Conservation (phyloP, 1,140 invertebrate species). For the Drosophila tani region DNA sequence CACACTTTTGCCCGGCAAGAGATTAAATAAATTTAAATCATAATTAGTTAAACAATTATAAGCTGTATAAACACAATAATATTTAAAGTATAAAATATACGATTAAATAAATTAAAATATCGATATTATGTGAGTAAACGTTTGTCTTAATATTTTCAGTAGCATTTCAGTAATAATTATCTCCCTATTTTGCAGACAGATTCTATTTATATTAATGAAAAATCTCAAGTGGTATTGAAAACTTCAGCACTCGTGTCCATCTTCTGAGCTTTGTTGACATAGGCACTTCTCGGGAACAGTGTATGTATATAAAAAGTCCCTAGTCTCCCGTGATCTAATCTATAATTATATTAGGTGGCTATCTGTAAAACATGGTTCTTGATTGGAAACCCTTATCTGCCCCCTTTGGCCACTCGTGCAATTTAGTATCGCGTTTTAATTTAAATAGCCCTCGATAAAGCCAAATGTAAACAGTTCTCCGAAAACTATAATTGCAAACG, state of each 20-base stretch:
- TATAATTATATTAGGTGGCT: constrained; percentile 53
- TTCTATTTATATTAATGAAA: no score
- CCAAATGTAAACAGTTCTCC: constrained; percentile 63
- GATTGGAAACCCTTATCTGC: constrained; percentile 66
- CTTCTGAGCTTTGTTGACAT: constrained; percentile 1
- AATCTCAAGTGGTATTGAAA: neutral
- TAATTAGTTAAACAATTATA: no score
- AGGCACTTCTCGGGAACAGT: neutral
- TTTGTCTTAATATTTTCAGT: neutral
- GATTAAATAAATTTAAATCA: neutral
- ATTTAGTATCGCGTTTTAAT: constrained; percentile 57
- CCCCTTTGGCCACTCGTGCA: neutral
- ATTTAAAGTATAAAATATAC: no score
- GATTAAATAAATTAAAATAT: neutral
- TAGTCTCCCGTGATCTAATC: constrained; percentile 27
- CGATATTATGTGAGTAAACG: neutral
- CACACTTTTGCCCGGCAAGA: neutral
- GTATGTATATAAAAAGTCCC: neutral
- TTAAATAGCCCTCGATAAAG: constrained; percentile 61
- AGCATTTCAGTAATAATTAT: neutral
- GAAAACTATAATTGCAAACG: constrained; percentile 47
- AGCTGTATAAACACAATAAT: neutral
- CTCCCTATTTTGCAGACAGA: neutral
- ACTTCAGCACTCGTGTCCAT: neutral
- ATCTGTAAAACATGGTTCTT: constrained; percentile 41